Percentiles rank a stretch among this genome's conserved stretches.
Evolutionary conservation across 1,140 invertebrate genomes (phyloP).

Genomic region (Solenopsis fugax): DNA sequence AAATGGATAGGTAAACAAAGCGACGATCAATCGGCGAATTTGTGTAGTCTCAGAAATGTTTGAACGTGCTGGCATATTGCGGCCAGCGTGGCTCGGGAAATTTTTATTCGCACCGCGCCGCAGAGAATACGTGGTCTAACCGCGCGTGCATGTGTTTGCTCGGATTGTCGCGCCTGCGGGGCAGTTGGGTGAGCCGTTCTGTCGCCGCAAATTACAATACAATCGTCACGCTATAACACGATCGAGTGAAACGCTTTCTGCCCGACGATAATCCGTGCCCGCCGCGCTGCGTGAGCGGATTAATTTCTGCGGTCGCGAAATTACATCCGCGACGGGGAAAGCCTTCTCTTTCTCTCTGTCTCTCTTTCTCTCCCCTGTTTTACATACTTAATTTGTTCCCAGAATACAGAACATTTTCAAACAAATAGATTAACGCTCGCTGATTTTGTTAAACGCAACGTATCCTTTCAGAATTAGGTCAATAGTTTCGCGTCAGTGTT

Average conservation of each 20-base stretch:
- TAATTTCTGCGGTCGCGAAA: constrained; percentile 31
- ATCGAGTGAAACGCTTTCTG: constrained; percentile 53
- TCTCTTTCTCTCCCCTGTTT: not conserved
- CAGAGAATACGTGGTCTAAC: not conserved
- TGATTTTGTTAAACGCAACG: constrained; percentile 10
- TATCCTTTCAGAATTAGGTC: constrained; percentile 23
- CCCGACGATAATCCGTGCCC: constrained; percentile 12
- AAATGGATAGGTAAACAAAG: not conserved
- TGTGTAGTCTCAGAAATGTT: not conserved
- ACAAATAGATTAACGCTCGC: not conserved
- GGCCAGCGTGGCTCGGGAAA: not conserved
- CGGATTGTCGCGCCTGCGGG: constrained; percentile 35
- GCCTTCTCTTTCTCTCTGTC: not conserved
- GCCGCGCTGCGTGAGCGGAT: constrained; percentile 19
- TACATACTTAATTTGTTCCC: not conserved
- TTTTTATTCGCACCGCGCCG: not conserved
- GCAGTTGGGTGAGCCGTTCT: constrained; percentile 9
- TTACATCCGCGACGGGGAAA: constrained; percentile 1
- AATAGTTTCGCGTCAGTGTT: constrained; percentile 22
- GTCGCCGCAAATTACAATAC: constrained; percentile 52
- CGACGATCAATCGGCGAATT: not conserved
- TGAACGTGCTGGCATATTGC: not conserved
- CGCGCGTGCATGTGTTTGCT: constrained; percentile 4
- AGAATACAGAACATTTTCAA: not conserved
- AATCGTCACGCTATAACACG: constrained; percentile 58